These are phyloP conservation scores for Sylvilagus bachmani DNA, from an alignment of 2,113 vertebrate species.

Conservation along the genomic window DNA sequence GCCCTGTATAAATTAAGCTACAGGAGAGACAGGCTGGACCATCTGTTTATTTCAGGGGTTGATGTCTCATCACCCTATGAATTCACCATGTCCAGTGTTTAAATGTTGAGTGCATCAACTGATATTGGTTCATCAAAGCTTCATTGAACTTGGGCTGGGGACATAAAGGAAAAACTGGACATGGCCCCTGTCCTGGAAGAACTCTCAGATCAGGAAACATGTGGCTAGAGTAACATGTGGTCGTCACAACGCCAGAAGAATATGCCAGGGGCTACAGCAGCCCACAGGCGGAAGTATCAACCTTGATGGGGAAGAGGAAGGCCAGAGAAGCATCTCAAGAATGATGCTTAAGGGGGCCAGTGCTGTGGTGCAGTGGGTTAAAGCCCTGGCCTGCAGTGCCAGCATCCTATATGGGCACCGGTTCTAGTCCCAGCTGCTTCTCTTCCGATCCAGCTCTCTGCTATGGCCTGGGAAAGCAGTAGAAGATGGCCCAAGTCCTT, in stretches of 20 bases:
- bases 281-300: too few relatives aligned
- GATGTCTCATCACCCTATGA: neutral
- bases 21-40: neutral
- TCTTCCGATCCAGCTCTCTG: too few relatives aligned
- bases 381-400: too few relatives aligned
- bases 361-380: too few relatives aligned
- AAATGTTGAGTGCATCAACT: too few relatives aligned
- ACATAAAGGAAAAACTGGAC: neutral
- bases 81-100: neutral
- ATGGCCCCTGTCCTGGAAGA: neutral
- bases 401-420: too few relatives aligned
- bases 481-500: too few relatives aligned
- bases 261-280: neutral
- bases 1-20: too few relatives aligned
- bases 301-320: neutral
- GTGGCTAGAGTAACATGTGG: accelerated
- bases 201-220: neutral
- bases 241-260: neutral
- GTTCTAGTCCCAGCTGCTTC: too few relatives aligned
- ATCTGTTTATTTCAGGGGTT: neutral
- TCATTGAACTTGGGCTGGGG: neutral
- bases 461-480: too few relatives aligned
- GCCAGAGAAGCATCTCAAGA: neutral
- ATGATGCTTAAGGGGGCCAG: too few relatives aligned
- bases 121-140: neutral